phyloP scores from a whole-genome alignment of 2,888 invertebrate genomes.

The Latrodectus hesperus region DNA sequence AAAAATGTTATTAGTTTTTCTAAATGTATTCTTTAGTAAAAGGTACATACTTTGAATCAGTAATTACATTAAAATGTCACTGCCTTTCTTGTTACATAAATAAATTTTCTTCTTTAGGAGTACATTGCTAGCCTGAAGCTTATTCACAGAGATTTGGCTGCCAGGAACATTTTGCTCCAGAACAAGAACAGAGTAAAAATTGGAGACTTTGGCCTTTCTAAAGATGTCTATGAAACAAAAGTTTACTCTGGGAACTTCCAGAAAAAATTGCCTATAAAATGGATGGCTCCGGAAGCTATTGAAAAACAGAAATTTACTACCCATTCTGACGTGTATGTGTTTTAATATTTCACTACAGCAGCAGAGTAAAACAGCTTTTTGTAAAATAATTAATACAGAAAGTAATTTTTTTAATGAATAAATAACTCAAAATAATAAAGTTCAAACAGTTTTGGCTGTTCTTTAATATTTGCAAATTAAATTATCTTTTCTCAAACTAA shows the following conservation, averaged over 20 bases:
- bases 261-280: constrained; percentile 40
- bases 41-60: no score
- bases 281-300: constrained; percentile 63
- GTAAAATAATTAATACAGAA: no score
- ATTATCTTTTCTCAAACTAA: no score
- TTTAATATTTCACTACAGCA: not conserved
- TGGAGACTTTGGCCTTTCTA: constrained; percentile 95
- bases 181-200: constrained; percentile 95
- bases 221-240: constrained; percentile 88
- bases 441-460: no score
- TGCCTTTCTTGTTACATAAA: no score
- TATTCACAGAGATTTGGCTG: constrained; percentile 80
- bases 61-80: no score
- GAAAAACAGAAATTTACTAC: constrained; percentile 47
- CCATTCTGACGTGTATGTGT: constrained; percentile 44
- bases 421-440: no score
- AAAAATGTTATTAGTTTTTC: no score
- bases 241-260: constrained; percentile 80
- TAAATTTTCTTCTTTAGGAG: constrained; percentile 28
- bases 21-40: no score
- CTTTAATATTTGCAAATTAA: no score
- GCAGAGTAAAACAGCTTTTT: no score
- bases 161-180: constrained; percentile 90
- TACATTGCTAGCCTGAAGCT: constrained; percentile 72
- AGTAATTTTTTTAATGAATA: no score